Evolutionary conservation across 2,797 vertebrate species (phyloP), one percentile per base, ranked within the genome.

Genomic region (Scomberomorus guttatus): DNA sequence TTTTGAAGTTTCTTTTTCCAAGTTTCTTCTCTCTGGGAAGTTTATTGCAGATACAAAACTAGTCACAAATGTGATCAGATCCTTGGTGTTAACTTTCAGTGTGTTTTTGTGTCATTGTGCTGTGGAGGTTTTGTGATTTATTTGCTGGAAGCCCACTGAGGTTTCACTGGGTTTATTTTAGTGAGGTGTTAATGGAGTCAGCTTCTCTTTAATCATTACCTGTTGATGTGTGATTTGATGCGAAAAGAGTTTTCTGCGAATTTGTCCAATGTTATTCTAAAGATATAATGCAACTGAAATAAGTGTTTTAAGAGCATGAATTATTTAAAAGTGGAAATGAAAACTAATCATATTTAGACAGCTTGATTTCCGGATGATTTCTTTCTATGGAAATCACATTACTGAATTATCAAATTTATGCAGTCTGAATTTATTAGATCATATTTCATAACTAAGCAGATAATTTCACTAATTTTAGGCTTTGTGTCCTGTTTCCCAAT

Each of bases 1-100:
- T 80, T 68, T 72, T n/a, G 50, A 77, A 69, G 27, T 52, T 72
- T 75, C 1, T 44, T 48, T 62, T 44, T 65, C 3, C 12, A 20
- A 9, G 52, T 37, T 24, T 66, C 7, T 57, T 24, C 29, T 65
- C 22, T 44, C 24, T 66, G 12, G 25, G 62, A 25, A 14, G 25
- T 73, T 58, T 37, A 57, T 9, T 2, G 11, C 10, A 22, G 56
- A 48, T 18, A 27, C n/a, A 57, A 5, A 20, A 60, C 15, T 60
- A 10, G 10, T 37, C 37, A 37, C 25, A 24, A 54, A 55, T 18
- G 8, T 24, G 48, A 55, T 50, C 3, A 10, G 22, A 60, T 29
- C 8, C n/a, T 39, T 20, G 2, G 3, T 29, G 12, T 9, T 42
- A n/a, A 22, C 17, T 8, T 32, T 2, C 34, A 1, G 2, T 44